Evolutionary conservation across 2,113 vertebrate species (phyloP), one percentile per base, ranked within the genome.

Genomic region (Phyllostomus hastatus): DNA sequence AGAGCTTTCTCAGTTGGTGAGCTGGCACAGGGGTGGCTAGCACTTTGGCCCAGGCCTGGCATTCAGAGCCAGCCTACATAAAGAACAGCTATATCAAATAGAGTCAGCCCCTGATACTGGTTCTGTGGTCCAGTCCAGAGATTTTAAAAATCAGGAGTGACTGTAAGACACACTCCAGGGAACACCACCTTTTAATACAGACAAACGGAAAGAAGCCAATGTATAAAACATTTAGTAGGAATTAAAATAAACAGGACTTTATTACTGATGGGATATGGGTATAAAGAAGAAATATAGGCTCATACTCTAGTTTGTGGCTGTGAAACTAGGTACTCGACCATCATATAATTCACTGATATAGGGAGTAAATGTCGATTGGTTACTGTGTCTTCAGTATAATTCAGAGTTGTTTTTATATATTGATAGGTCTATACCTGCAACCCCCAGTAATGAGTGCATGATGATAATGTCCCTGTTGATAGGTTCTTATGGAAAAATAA

Each of bases 91-190:
- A 90, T 12, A 26, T 91, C 35, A 70, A 76, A 48, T 10, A 81
- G 22, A 66, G 89, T 22, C 52, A 57, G 54, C 28, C 52, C 46
- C 59, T 83, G n/a, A 76, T 66, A 35, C 1, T 57, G 57, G 46
- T 85, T 86, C 57, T 48, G 26, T 59, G 28, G 19, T 57, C 59
- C 43, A 46, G 72, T 19, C 79, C 59, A 89, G 41, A 90, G n/a
- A 95, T 64, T 64, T 90, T 85, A 14, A 70, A 81, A 57, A 92
- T 89, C 31, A 95, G 24, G 14, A 89, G 5, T 90, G 28, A 95
- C 0, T 76, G 9, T 24, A 89, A 84, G 43, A 70, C 41, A 93
- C 16, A 79, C 17, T 70, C 50, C 35, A 41, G 41, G 4, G n/a
- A 84, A 93, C 9, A 78, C 54, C 31, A 90, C 33, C 19, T 61